Conservation (phyloP, 2,888 invertebrate genomes). For the Nycteola revayana region DNA sequence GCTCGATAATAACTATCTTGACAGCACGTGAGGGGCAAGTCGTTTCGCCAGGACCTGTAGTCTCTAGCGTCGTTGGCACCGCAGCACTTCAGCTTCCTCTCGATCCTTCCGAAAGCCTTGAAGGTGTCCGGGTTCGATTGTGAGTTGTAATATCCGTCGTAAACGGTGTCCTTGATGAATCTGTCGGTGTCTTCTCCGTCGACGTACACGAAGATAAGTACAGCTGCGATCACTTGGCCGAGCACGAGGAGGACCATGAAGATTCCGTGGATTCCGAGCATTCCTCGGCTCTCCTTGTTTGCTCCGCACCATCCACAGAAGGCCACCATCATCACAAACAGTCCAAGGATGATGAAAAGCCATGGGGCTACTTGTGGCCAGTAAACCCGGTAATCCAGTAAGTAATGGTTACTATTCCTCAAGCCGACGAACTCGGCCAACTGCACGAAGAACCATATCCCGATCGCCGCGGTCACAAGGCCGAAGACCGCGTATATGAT, state of each 20-base stretch:
- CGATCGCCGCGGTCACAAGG: conserved; percentile 65
- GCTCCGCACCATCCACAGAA: conserved; percentile 75
- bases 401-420: conserved; percentile 71
- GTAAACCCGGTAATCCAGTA: conserved; percentile 72
- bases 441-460: conserved; percentile 78
- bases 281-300: conserved; percentile 62
- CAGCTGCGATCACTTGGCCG: conserved; percentile 62
- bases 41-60: conserved; percentile 73
- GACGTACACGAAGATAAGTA: conserved; percentile 71
- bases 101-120: conserved; percentile 66
- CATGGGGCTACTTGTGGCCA: conserved; percentile 78
- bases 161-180: conserved; percentile 74
- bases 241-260: conserved; percentile 64
- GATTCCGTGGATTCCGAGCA: conserved; percentile 64
- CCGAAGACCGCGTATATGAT: conserved; percentile 72
- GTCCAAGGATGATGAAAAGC: conserved; percentile 69
- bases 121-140: conserved; percentile 71
- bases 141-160: conserved; percentile 74
- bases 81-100: conserved; percentile 69
- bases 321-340: conserved; percentile 65
- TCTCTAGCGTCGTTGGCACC: conserved; percentile 75
- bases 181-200: conserved; percentile 72
- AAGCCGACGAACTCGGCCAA: conserved; percentile 66
- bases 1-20: conserved; percentile 69
- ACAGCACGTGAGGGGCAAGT: conserved; percentile 70